Percentiles rank a stretch among this genome's conserved stretches.
Conservation (phyloP, 2,113 vertebrate species). For the Pseudopodoces humilis region DNA sequence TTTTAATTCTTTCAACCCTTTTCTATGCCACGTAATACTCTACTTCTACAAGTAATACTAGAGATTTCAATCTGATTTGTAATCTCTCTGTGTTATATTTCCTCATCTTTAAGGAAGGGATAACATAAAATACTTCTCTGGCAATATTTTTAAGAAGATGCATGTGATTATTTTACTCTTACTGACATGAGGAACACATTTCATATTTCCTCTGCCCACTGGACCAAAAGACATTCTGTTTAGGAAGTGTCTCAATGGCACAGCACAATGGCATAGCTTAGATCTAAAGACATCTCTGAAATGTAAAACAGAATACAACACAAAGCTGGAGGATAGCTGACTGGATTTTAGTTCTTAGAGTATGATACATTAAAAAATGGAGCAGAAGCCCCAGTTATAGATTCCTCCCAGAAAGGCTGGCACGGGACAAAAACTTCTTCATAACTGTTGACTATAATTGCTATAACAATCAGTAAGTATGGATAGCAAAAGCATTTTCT, state of each 20-base stretch:
- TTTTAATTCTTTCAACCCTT: background rate
- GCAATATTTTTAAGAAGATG: background rate
- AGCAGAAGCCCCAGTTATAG: background rate
- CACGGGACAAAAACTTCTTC: background rate
- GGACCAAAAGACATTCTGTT: background rate
- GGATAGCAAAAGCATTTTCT: background rate
- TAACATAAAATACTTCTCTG: background rate
- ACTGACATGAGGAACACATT: background rate
- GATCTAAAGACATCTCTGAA: background rate
- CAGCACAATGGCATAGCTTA: background rate
- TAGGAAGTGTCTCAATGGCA: background rate
- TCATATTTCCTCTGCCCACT: background rate
- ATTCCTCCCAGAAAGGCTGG: background rate
- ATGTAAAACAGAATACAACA: background rate
- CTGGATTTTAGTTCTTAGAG: background rate
- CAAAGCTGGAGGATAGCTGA: background rate
- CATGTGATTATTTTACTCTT: background rate
- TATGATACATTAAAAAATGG: background rate
- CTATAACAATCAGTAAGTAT: background rate
- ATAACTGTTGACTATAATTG: background rate
- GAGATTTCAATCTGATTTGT: background rate
- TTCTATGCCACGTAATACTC: background rate
- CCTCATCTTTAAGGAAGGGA: background rate
- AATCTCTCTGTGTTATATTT: background rate
- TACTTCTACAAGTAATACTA: background rate